phyloP scores from a whole-genome alignment of 2,797 vertebrate genomes.

The Moxostoma hubbsi region DNA sequence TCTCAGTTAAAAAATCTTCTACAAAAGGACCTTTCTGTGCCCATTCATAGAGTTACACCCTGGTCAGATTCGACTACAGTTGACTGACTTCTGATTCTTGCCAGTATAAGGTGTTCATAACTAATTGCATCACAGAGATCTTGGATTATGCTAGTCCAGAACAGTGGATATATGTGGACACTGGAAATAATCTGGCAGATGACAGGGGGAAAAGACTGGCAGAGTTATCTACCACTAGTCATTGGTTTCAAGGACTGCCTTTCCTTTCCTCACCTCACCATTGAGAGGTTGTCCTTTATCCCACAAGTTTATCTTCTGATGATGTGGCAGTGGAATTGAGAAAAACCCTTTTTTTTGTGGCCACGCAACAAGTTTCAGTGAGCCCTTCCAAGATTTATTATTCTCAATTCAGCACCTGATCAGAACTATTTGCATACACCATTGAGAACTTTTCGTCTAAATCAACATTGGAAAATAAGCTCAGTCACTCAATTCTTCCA shows the following conservation, averaged over 20 bases:
- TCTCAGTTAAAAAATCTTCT: constrained; percentile 17
- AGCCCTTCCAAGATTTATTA: not conserved
- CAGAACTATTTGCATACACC: not conserved
- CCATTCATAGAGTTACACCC: not conserved
- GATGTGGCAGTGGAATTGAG: too few species aligned
- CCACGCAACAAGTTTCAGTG: too few species aligned
- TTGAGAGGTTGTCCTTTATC: too few species aligned
- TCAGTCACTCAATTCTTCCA: not conserved
- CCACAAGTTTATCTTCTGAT: too few species aligned
- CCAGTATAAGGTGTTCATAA: not conserved
- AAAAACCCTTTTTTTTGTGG: not conserved
- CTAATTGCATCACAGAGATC: not conserved
- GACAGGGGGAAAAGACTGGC: not conserved
- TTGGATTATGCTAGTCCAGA: not conserved
- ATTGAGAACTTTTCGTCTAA: not conserved
- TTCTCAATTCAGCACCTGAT: not conserved
- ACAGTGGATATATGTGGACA: too few species aligned
- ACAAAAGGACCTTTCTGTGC: constrained; percentile 17
- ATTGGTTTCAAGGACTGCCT: not conserved
- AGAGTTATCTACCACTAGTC: not conserved
- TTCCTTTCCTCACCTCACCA: not conserved
- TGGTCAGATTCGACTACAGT: not conserved
- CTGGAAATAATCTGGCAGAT: too few species aligned
- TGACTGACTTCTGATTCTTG: not conserved
- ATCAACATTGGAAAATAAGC: not conserved